phyloP scores from a whole-genome alignment of 2,113 vertebrate species.

The Leucopsar rothschildi region DNA sequence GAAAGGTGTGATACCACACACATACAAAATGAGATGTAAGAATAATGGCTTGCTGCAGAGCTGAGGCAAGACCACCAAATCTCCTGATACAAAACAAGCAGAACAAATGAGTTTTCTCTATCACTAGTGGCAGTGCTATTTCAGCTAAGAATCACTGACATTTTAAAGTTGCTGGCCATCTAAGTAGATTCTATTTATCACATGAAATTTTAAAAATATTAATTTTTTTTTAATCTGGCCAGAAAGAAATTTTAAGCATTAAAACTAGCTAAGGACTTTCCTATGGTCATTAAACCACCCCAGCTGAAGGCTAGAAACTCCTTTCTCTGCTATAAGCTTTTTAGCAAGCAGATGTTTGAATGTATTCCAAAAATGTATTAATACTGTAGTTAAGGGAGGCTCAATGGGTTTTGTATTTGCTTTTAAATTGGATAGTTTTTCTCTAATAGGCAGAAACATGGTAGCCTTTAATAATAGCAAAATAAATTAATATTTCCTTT shows the following conservation, averaged over 20 bases:
- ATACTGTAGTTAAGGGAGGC: neutral
- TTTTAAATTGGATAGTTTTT: neutral
- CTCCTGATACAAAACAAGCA: neutral
- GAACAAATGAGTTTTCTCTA: neutral
- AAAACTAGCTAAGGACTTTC: neutral
- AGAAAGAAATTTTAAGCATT: neutral
- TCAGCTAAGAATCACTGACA: neutral
- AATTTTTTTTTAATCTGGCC: neutral
- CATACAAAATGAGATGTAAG: neutral
- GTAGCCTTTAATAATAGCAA: neutral
- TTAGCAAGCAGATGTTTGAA: neutral
- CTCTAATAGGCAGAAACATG: neutral
- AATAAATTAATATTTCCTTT: neutral
- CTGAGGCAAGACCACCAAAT: neutral
- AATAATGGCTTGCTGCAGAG: neutral
- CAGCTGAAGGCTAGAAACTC: neutral
- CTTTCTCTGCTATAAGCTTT: neutral
- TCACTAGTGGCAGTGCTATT: neutral
- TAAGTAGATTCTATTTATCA: neutral
- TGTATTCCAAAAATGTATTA: slow-evolving; percentile 1
- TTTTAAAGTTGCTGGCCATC: neutral
- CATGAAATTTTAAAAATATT: neutral
- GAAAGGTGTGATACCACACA: neutral
- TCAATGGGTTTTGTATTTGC: neutral
- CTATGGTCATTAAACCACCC: neutral